Percentiles rank a stretch among this genome's conserved stretches.
Conservation (phyloP, 2,113 vertebrate species). For the Microtus ochrogaster region DNA sequence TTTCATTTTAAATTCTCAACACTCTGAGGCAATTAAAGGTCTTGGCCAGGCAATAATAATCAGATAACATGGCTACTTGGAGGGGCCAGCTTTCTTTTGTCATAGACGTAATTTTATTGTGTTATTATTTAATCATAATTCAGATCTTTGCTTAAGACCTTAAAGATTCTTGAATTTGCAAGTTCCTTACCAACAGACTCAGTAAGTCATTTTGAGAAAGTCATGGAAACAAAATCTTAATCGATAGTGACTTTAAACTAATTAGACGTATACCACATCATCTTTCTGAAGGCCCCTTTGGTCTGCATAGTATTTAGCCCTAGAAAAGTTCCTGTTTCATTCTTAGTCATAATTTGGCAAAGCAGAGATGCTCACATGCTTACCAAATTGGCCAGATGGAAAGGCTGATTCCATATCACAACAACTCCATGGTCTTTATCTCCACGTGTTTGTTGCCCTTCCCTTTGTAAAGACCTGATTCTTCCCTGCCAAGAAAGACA, state of each 20-base stretch:
- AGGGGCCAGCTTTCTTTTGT: background rate
- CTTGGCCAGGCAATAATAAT: background rate
- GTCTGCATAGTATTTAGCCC: background rate
- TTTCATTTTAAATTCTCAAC: background rate
- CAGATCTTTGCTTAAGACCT: slow-evolving; percentile 3
- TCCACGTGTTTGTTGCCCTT: slow-evolving; percentile 21
- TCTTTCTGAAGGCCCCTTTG: slow-evolving; percentile 3
- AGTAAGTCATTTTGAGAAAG: slow-evolving; percentile 51
- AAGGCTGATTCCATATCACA: slow-evolving; percentile 60
- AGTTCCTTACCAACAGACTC: slow-evolving; percentile 10
- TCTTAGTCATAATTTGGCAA: slow-evolving; percentile 73
- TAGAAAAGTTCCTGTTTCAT: slow-evolving; percentile 57
- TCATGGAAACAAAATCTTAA: slow-evolving; percentile 36
- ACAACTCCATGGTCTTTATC: background rate
- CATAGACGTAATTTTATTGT: background rate
- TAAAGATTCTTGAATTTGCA: background rate
- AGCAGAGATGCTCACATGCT: background rate
- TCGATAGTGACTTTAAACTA: background rate
- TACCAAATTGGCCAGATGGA: slow-evolving; percentile 65
- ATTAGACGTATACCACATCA: slow-evolving; percentile 11
- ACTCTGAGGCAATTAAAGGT: background rate
- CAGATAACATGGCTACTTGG: background rate
- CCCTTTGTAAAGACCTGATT: background rate
- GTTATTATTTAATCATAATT: background rate
- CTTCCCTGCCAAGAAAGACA: background rate